phyloP scores from a whole-genome alignment of 2,113 vertebrate genomes.

The Arizona elegans region DNA sequence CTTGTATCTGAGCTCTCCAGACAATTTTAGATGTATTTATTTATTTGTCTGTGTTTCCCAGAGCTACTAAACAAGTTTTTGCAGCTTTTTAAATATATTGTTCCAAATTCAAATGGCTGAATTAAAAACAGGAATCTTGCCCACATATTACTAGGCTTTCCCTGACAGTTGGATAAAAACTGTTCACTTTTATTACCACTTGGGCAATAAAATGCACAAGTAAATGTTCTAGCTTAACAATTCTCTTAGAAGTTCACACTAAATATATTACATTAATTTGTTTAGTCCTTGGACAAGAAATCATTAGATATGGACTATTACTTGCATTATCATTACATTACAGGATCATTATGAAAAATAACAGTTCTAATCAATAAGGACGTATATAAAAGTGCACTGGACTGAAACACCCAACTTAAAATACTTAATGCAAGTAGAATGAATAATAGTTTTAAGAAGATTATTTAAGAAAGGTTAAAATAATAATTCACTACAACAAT shows the following conservation, averaged over 20 bases:
- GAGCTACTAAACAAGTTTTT: background rate
- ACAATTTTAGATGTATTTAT: background rate
- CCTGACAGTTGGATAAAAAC: constrained; percentile 10
- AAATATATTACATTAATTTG: constrained; percentile 63
- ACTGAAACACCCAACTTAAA: constrained; percentile 42
- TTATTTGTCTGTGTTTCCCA: background rate
- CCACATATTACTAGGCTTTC: constrained; percentile 20
- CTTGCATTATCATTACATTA: constrained; percentile 69
- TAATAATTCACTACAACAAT: constrained; percentile 41
- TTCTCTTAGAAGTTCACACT: constrained; percentile 57
- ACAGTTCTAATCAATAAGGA: constrained; percentile 62
- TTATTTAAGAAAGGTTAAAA: constrained; percentile 44
- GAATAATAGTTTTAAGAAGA: constrained; percentile 39
- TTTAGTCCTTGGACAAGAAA: constrained; percentile 64
- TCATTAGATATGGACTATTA: constrained; percentile 69
- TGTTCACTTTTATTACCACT: constrained; percentile 39
- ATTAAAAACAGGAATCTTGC: constrained; percentile 18
- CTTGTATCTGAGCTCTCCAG: background rate
- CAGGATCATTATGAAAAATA: constrained; percentile 65
- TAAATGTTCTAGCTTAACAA: constrained; percentile 45
- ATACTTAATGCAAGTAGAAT: constrained; percentile 38
- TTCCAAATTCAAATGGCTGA: constrained; percentile 4
- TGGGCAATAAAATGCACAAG: constrained; percentile 46
- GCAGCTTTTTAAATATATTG: constrained; percentile 6
- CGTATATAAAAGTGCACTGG: constrained; percentile 58